These are phyloP conservation scores for Florisuga fusca DNA, from an alignment of 2,797 vertebrate species.

Conservation along the genomic window DNA sequence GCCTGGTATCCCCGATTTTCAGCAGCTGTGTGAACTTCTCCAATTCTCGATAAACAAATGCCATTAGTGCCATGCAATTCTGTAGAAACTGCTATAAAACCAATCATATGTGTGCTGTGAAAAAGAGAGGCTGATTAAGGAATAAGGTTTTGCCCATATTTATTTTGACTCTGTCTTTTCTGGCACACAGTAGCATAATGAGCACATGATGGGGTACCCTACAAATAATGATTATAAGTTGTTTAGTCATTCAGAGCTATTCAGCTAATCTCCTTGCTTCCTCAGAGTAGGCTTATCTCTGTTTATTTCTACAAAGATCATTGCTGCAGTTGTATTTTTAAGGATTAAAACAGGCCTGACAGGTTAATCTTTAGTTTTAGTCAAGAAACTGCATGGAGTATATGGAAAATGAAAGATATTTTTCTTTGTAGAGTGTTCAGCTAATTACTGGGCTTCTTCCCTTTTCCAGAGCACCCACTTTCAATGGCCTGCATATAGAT, in stretches of 20 bases:
- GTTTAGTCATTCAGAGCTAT: slow-evolving; percentile 7
- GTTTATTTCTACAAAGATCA: slow-evolving; percentile 17
- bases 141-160: background rate
- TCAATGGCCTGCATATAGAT: background rate
- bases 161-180: background rate
- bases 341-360: slow-evolving; percentile 25
- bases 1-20: background rate
- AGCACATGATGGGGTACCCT: background rate
- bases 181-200: background rate
- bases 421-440: background rate
- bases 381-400: background rate
- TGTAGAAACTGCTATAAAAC: background rate
- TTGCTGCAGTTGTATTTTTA: slow-evolving; percentile 16
- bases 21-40: background rate
- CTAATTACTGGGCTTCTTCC: background rate
- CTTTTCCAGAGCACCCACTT: background rate
- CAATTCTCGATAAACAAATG: background rate
- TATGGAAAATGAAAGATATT: background rate
- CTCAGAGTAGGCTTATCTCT: slow-evolving; percentile 19
- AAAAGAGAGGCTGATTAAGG: background rate
- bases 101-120: background rate
- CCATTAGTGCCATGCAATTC: background rate
- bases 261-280: slow-evolving; percentile 7
- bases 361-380: slow-evolving; percentile 25
- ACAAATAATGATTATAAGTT: slow-evolving; percentile 2